These are phyloP conservation scores for Nymphicus hollandicus DNA, from an alignment of 2,113 vertebrate genomes.

Conservation along the genomic window DNA sequence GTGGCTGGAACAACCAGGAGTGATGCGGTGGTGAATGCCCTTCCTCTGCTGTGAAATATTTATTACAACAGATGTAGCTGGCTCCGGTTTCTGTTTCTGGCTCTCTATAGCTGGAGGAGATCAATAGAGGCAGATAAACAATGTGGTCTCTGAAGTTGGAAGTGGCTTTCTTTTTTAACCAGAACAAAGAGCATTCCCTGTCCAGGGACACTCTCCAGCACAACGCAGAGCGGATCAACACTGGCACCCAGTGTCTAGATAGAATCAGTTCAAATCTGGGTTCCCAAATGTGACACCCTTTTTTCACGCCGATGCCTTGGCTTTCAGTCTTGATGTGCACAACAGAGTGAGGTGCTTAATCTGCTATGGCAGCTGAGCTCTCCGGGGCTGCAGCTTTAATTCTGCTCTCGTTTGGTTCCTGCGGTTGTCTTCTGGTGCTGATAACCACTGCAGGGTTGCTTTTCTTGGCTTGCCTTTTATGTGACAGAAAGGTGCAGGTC, in stretches of 20 bases:
- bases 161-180: not conserved
- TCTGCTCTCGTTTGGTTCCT: not conserved
- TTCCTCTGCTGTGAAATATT: not conserved
- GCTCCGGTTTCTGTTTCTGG: not conserved
- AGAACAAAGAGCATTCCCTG: not conserved
- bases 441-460: not conserved
- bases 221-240: constrained; percentile 29
- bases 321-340: accelerated
- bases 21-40: not conserved
- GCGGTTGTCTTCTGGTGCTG: not conserved
- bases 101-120: not conserved
- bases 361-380: not conserved
- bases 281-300: not conserved
- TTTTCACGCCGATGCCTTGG: accelerated
- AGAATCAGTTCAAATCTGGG: not conserved
- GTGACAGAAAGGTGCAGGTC: not conserved
- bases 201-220: not conserved
- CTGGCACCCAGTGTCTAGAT: constrained; percentile 61
- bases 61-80: not conserved
- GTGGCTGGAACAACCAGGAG: accelerated
- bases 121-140: not conserved
- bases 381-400: not conserved
- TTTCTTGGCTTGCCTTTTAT: not conserved
- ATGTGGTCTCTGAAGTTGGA: constrained; percentile 3
- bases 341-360: accelerated